Conservation (phyloP, 2,113 vertebrate species). For the Cyanistes caeruleus region DNA sequence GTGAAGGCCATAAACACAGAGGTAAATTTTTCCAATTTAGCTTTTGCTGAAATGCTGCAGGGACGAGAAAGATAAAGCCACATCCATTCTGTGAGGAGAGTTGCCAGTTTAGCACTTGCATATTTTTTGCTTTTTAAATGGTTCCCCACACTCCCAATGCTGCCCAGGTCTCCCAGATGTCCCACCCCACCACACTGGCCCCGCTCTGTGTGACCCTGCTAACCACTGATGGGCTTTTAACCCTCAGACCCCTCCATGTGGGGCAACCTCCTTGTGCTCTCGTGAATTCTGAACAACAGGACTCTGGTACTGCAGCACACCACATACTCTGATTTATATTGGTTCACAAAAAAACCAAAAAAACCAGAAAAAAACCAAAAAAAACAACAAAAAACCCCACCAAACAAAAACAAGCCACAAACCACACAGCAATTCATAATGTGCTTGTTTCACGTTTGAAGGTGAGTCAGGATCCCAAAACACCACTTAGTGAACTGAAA, state of each 20-base stretch:
- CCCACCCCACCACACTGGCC: not conserved
- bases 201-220: not conserved
- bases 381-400: not conserved
- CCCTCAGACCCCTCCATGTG: fast-evolving
- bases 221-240: not conserved
- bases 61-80: not conserved
- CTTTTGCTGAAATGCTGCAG: not conserved
- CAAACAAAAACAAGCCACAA: not conserved
- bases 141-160: fast-evolving
- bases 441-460: not conserved
- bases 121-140: not conserved
- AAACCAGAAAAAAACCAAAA: not conserved
- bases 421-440: not conserved
- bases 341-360: not conserved
- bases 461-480: not conserved
- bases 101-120: not conserved
- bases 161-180: not conserved
- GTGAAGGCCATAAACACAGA: not conserved
- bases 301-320: not conserved
- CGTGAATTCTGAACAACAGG: not conserved
- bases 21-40: slow-evolving; percentile 39
- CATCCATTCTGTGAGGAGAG: not conserved
- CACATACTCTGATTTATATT: not conserved
- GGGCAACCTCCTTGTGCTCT: not conserved
- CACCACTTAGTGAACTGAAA: not conserved